Base-by-base conservation (phyloP, 2,888 invertebrate genomes). In the Oxycera nigricornis region DNA sequence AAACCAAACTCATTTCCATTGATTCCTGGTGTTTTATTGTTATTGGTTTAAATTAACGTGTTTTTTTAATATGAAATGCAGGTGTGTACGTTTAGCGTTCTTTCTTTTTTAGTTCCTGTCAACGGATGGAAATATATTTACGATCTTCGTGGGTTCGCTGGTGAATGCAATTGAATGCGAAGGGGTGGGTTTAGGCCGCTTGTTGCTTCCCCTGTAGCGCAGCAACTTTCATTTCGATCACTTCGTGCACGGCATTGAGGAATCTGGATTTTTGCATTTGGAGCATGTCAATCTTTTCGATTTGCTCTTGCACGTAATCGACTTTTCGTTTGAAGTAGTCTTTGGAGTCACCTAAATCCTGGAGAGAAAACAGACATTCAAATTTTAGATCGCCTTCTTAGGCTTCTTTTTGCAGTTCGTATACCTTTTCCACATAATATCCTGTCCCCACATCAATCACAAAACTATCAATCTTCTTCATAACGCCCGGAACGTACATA, bases 381-480 rank as follows among this genome's bases (percentile, higher is more conserved):
- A n/a, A n/a, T n/a, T n/a, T n/a, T n/a, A n/a, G n/a, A n/a, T n/a
- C n/a, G n/a, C n/a, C n/a, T n/a, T n/a, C n/a, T n/a, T n/a, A n/a
- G n/a, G n/a, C n/a, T n/a, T n/a, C n/a, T n/a, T n/a, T n/a, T n/a
- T n/a, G n/a, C n/a, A n/a, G n/a, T n/a, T n/a, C n/a, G n/a, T n/a
- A n/a, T 83, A 94, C 95, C 90, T 96, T 96, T 85, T 97, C 94
- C 22, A 94, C 94, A 87, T 94, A 98, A 85, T 98, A 98, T 77
- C 98, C 97, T 70, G 98, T 98, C 68, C 98, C 98, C 82, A 98
- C 92, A 85, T 98, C 98, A 78, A 98, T 93, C 31, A 98, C 88
- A 72, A 97, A 96, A 83, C 92, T 92, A 72, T 94, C 90, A 35
- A 93, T 90, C 82, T 97, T 93, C 76, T 90, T 89, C 75, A 98